Percentiles rank a stretch among this genome's conserved stretches.
phyloP scores from a whole-genome alignment of 2,797 vertebrate species.

The Catamblyrhynchus diadema region DNA sequence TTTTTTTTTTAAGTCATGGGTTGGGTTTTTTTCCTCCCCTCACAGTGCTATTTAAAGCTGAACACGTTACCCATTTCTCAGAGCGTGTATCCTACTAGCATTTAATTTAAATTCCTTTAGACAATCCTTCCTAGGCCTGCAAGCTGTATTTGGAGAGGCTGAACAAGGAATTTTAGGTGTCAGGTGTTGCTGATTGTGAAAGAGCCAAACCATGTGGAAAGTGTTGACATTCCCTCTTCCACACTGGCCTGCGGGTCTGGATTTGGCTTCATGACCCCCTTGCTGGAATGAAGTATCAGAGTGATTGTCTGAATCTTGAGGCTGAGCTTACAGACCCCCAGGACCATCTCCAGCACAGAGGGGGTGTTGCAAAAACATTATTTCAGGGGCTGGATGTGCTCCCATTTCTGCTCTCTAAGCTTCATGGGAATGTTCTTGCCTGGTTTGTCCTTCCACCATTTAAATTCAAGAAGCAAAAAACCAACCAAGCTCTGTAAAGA shows the following conservation, averaged over 20 bases:
- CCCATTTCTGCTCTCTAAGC: neutral
- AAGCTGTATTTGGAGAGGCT: neutral
- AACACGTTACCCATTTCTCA: neutral
- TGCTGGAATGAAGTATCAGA: neutral
- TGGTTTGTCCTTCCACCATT: neutral
- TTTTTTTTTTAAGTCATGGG: neutral
- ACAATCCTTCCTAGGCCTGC: neutral
- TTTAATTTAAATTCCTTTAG: neutral
- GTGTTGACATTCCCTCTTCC: neutral
- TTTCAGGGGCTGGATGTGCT: neutral
- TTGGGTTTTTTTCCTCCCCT: neutral
- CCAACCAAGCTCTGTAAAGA: neutral
- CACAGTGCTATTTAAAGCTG: conserved; percentile 36
- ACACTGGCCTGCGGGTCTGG: neutral
- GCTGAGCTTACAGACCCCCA: neutral
- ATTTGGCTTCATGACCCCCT: neutral
- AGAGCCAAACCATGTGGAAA: neutral
- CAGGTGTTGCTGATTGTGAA: neutral
- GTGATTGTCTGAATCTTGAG: neutral
- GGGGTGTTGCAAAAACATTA: neutral
- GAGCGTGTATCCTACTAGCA: neutral
- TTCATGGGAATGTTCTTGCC: neutral
- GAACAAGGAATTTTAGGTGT: neutral
- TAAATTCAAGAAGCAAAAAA: neutral
- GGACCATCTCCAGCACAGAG: neutral